A percentile compares a stretch with the other conserved stretches of the same genome.
These are phyloP conservation scores for Zaprionus obscuricornis DNA, from an alignment of 2,888 invertebrate species.

Conservation along the genomic window DNA sequence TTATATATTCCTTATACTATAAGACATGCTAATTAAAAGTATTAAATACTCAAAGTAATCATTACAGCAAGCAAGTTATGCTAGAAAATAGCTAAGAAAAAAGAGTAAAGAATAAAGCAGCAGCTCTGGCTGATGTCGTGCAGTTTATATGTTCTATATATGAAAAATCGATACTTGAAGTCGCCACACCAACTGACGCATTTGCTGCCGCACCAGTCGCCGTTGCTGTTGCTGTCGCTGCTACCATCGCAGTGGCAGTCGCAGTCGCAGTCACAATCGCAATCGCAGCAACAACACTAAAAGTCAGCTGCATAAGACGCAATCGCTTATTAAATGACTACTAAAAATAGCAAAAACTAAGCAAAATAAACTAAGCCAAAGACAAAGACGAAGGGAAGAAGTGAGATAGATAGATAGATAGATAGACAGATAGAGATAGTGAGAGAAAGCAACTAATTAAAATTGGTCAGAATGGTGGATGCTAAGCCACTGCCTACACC, in stretches of 20 bases:
- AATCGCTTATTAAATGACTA: constrained; percentile 39
- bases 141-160: constrained; percentile 40
- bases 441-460: background rate
- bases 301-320: constrained; percentile 18
- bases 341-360: constrained; percentile 32
- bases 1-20: too few species aligned
- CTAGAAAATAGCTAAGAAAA: constrained; percentile 7
- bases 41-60: too few species aligned
- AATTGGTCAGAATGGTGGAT: constrained; percentile 55
- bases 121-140: constrained; percentile 29
- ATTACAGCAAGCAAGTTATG: too few species aligned
- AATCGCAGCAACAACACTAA: constrained; percentile 21
- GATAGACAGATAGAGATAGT: background rate
- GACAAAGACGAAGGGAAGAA: constrained; percentile 4
- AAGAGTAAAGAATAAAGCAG: constrained; percentile 11
- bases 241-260: constrained; percentile 17
- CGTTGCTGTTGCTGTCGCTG: constrained; percentile 8
- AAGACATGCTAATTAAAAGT: too few species aligned
- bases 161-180: constrained; percentile 68
- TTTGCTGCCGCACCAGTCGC: background rate
- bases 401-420: background rate
- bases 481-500: constrained; percentile 63
- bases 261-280: constrained; percentile 15
- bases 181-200: constrained; percentile 31
- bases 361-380: background rate